These are phyloP conservation scores for Vulpes vulpes DNA, from an alignment of 2,113 vertebrate species.

Conservation along the genomic window DNA sequence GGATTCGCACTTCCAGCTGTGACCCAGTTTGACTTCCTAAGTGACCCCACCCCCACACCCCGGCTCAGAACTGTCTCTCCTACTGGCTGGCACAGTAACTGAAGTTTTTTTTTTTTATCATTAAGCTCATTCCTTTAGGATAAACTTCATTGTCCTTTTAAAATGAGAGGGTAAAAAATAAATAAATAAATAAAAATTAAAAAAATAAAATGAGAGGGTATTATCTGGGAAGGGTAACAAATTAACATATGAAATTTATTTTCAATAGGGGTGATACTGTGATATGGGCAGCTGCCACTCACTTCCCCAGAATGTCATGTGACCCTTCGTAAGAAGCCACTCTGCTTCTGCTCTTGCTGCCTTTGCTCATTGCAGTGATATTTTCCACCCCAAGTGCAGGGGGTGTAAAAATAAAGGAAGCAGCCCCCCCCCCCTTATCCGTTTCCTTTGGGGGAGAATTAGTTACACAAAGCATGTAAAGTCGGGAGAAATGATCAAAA, in stretches of 20 bases:
- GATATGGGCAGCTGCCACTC: neutral
- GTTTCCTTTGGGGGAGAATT: neutral
- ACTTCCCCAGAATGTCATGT: neutral
- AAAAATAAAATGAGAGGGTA: too few species aligned
- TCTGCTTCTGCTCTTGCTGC: neutral
- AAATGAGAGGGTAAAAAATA: neutral
- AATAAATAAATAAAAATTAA: neutral
- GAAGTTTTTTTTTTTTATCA: neutral
- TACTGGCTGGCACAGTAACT: neutral
- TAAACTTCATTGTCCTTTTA: neutral
- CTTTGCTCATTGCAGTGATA: neutral
- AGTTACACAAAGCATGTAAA: neutral
- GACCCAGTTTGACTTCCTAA: neutral
- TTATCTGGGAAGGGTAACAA: neutral
- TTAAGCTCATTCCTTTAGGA: neutral
- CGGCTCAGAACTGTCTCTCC: neutral
- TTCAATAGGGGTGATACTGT: neutral
- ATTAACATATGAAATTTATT: neutral
- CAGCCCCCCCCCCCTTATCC: neutral
- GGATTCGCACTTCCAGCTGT: neutral
- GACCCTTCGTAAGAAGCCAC: neutral
- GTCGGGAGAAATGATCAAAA: neutral
- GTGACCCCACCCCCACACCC: neutral
- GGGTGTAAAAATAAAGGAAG: neutral
- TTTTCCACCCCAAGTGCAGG: neutral